Evolutionary conservation across 2,888 invertebrate genomes (phyloP), one percentile per base, ranked within the genome.

Genomic region (Andrena bucephala): DNA sequence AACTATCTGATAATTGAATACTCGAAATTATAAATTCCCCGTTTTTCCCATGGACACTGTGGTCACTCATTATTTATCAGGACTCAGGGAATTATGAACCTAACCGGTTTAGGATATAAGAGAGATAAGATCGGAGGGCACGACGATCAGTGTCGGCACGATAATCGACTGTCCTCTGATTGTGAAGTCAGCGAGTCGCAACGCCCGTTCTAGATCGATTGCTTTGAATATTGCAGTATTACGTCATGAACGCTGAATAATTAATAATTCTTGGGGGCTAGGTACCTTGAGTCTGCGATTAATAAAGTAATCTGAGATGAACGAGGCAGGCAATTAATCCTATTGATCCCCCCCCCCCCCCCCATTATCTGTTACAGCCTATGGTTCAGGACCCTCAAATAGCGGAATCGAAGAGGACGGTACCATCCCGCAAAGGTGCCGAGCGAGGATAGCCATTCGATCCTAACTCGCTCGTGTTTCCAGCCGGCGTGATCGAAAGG

Each of bases 321-420:
- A 57, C 20, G 10, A 4, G 2, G 10, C 8, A 13, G 24, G 6
- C 7, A 33, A 60, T 60, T 31, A 24, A 27, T 7, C 10, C 8
- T 6, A 29, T 10, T 69, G 16, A 42, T 16, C 42, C 42, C 16
- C 20, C 20, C 42, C 1, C 3, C 42, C 42, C 16, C 20, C 20
- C 42, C 1, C 3, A 1, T 81, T 2, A 16, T 63, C 54, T 89
- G 79, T 93, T 93, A 16, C 90, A 93, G 91, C 88, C 81, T 89
- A 91, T 90, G 89, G 89, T 90, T 89, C 82, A 91, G 87, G 78
- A 89, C 90, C 90, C 91, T 93, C 91, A 93, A 93, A 93, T 93
- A 93, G 90, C 89, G 85, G 80, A 89, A 74, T 89, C 78, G 85
- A 89, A 74, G 72, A 81, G 59, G 67, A 42, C 78, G 79, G 75